These are phyloP conservation scores for Cephalopachus bancanus DNA, from an alignment of 2,797 vertebrate genomes.

Conservation along the genomic window DNA sequence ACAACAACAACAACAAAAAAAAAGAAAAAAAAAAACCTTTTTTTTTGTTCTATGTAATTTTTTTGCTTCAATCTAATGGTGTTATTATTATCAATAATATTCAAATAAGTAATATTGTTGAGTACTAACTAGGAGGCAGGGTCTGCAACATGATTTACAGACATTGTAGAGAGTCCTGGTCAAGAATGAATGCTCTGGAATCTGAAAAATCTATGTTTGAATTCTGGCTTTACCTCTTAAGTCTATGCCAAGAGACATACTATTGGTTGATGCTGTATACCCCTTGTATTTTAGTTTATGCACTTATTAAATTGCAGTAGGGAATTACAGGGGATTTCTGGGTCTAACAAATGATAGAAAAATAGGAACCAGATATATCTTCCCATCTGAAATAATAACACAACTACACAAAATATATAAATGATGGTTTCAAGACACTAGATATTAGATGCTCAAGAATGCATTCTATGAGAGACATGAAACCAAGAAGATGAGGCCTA, in stretches of 20 bases:
- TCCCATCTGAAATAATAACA: slow-evolving; percentile 1
- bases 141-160: neutral
- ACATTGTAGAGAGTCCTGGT: neutral
- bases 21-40: too few relatives aligned
- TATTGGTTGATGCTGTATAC: neutral
- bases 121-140: neutral
- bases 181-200: neutral
- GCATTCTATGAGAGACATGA: neutral
- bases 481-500: neutral
- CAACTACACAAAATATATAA: neutral
- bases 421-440: neutral
- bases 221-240: neutral
- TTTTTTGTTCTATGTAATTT: neutral
- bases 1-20: too few relatives aligned
- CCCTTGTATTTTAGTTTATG: neutral
- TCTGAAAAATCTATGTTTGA: neutral
- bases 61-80: neutral
- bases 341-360: neutral
- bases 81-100: neutral
- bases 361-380: neutral
- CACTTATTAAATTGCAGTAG: neutral
- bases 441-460: neutral
- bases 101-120: slow-evolving; percentile 8
- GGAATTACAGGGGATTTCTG: neutral
- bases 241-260: neutral